Conservation (phyloP, 2,113 vertebrate genomes). For the Cercopithecus mona region DNA sequence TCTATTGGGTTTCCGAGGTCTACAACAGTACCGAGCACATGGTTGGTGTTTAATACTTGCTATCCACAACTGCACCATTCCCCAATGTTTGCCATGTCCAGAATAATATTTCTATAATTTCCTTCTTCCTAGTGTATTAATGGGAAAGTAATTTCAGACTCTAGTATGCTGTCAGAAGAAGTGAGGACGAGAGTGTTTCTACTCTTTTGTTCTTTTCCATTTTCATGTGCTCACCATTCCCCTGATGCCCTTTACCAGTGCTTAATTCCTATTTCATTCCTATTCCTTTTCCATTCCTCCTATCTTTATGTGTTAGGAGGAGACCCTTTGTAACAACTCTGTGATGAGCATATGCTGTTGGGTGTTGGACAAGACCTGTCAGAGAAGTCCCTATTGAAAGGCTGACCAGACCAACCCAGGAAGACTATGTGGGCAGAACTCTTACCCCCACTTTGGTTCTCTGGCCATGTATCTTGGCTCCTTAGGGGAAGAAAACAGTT, state of each 20-base stretch:
- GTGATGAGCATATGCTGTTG: neutral
- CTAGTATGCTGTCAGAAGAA: neutral
- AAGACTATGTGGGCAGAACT: neutral
- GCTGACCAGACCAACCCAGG: neutral
- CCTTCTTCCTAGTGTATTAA: neutral
- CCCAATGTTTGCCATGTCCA: neutral
- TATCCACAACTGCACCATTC: neutral
- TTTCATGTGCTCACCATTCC: neutral
- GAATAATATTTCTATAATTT: neutral
- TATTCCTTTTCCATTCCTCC: neutral
- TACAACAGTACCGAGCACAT: too few species aligned
- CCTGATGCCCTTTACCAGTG: neutral
- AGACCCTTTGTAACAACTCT: neutral
- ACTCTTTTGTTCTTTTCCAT: neutral
- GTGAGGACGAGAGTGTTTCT: neutral
- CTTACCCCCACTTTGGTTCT: too few species aligned
- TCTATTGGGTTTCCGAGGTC: neutral
- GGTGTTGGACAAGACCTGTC: neutral
- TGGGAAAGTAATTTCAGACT: neutral
- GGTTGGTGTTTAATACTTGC: neutral
- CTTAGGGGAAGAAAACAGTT: neutral
- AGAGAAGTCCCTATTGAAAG: neutral
- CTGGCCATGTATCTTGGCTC: neutral
- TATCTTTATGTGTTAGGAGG: neutral
- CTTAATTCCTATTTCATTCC: neutral